phyloP scores from a whole-genome alignment of 2,888 invertebrate genomes.

The Ypsolopha scabrella region DNA sequence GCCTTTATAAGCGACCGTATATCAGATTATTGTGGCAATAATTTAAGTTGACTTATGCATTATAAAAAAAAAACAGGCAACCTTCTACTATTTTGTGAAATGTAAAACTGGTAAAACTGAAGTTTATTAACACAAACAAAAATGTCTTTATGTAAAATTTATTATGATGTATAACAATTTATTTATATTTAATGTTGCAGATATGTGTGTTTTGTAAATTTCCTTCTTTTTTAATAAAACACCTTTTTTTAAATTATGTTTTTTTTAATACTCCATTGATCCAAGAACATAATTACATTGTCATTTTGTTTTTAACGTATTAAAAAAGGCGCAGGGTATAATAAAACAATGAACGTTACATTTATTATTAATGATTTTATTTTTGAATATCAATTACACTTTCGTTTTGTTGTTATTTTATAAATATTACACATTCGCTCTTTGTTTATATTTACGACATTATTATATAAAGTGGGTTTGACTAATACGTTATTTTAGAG shows the following conservation, averaged over 20 bases:
- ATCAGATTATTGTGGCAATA: too few relatives aligned
- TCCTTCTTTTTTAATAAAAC: constrained; percentile 46
- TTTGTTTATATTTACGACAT: constrained; percentile 19
- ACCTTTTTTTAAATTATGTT: constrained; percentile 35
- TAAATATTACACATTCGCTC: constrained; percentile 42
- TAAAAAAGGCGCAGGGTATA: constrained; percentile 9
- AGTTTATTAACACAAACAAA: constrained; percentile 43
- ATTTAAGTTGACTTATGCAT: too few relatives aligned
- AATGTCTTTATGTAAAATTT: constrained; percentile 27
- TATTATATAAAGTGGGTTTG: constrained; percentile 8
- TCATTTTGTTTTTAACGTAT: too few relatives aligned
- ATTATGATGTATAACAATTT: constrained; percentile 17
- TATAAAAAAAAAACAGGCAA: too few relatives aligned
- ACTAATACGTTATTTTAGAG: constrained; percentile 11
- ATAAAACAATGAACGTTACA: constrained; percentile 32
- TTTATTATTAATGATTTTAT: constrained; percentile 59
- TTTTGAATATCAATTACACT: constrained; percentile 59
- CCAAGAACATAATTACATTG: too few relatives aligned
- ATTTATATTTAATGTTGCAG: constrained; percentile 57
- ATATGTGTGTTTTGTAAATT: constrained; percentile 54
- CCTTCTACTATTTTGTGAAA: too few relatives aligned
- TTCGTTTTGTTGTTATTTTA: constrained; percentile 47
- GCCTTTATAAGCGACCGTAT: too few relatives aligned
- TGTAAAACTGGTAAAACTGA: too few relatives aligned
- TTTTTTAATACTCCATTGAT: constrained; percentile 12